Percentiles rank a stretch among this genome's conserved stretches.
Conservation (phyloP, 2,888 invertebrate species). For the Xestia c-nigrum region DNA sequence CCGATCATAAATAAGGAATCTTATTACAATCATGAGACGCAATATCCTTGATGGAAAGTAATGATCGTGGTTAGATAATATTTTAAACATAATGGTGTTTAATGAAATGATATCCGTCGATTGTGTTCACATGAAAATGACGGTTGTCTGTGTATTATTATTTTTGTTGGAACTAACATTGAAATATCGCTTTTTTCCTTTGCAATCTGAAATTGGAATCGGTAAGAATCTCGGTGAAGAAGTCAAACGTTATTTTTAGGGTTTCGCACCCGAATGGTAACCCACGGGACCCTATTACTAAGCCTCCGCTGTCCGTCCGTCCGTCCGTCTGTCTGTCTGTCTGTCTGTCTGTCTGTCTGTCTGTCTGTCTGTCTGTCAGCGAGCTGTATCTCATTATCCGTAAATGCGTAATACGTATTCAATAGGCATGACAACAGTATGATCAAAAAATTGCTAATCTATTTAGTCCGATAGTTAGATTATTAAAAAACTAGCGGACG, state of each 20-base stretch:
- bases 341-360: no score
- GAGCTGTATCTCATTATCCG: no score
- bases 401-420: no score
- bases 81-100: conserved; percentile 35
- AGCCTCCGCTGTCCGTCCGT: no score
- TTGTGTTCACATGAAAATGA: conserved; percentile 26
- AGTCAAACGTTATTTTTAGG: neutral
- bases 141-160: neutral
- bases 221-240: neutral
- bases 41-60: conserved; percentile 15
- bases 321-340: no score
- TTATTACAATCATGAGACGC: neutral
- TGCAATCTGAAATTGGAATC: neutral
- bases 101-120: conserved; percentile 41
- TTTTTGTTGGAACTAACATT: neutral
- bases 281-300: no score
- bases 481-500: no score
- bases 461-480: no score
- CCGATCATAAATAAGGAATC: conserved; percentile 16
- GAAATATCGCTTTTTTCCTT: neutral
- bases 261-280: no score
- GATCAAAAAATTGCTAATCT: no score
- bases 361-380: no score
- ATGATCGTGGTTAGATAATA: conserved; percentile 13
- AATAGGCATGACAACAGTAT: no score